A percentile compares a stretch with the other conserved stretches of the same genome.
These are phyloP conservation scores for Anguilla megastoma DNA, from an alignment of 2,797 vertebrate genomes.

Conservation along the genomic window DNA sequence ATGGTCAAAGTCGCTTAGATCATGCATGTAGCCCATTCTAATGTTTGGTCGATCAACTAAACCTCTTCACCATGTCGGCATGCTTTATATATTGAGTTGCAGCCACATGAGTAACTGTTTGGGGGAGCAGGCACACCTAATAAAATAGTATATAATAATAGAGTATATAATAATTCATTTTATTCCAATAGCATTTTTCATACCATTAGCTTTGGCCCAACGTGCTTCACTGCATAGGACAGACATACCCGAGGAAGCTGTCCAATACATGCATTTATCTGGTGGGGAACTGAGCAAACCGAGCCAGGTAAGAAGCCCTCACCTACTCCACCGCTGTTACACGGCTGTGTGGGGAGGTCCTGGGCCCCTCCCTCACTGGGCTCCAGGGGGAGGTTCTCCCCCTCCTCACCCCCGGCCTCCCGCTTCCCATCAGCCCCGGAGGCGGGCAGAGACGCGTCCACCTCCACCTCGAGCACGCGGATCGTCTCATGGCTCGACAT, in stretches of 20 bases:
- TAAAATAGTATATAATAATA: no score
- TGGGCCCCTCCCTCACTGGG: conserved; percentile 51
- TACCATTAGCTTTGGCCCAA: no score
- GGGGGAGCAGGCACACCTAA: no score
- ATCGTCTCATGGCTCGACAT: conserved; percentile 97
- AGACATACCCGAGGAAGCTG: neutral
- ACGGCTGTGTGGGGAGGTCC: conserved; percentile 47
- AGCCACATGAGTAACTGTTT: no score
- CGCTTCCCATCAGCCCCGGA: conserved; percentile 57
- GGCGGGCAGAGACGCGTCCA: conserved; percentile 73
- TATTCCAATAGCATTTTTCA: no score
- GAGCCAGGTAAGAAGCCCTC: conserved; percentile 32
- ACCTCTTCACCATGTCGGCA: no score
- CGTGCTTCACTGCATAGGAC: no score
- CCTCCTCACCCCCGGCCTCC: conserved; percentile 59
- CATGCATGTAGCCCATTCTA: no score
- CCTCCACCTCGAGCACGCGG: conserved; percentile 89
- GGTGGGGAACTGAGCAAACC: neutral
- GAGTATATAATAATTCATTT: no score
- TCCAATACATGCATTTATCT: neutral
- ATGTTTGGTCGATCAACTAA: no score
- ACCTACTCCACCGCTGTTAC: conserved; percentile 59
- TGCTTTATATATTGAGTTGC: no score
- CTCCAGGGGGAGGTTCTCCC: conserved; percentile 47
- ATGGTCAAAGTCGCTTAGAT: no score